Evolutionary conservation across 2,888 invertebrate genomes (phyloP).

Genomic region (Leucophenga montana): DNA sequence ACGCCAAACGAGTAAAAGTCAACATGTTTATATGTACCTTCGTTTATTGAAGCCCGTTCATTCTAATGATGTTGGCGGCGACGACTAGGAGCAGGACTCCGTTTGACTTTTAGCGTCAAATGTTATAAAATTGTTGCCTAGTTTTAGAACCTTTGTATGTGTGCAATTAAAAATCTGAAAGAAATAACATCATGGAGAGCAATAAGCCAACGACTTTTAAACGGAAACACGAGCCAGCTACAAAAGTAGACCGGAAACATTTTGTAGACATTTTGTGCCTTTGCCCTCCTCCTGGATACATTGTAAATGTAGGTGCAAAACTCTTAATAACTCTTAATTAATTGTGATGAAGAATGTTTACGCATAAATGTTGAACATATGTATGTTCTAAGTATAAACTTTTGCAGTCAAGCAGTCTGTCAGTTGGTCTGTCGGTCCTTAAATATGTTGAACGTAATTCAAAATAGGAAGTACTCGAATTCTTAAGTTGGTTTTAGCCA

Average conservation of each 20-base stretch:
- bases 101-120: conserved; percentile 3
- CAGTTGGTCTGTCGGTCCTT: too few species aligned
- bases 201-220: neutral
- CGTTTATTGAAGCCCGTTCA: neutral
- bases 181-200: neutral
- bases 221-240: neutral
- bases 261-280: neutral
- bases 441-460: too few species aligned
- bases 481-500: too few species aligned
- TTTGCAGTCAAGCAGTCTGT: too few species aligned
- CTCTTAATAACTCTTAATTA: conserved; percentile 29
- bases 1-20: neutral
- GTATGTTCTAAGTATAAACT: neutral
- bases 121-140: neutral
- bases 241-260: conserved; percentile 17
- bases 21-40: neutral
- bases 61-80: too few species aligned
- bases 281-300: neutral
- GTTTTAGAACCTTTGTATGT: neutral
- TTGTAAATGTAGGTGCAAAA: conserved; percentile 11
- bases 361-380: conserved; percentile 7
- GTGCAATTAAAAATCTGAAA: neutral
- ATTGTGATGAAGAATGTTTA: conserved; percentile 29
- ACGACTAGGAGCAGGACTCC: neutral
- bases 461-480: too few species aligned